Evolutionary conservation across 2,113 vertebrate genomes (phyloP), one percentile per base, ranked within the genome.

Genomic region (Alouatta palliata): DNA sequence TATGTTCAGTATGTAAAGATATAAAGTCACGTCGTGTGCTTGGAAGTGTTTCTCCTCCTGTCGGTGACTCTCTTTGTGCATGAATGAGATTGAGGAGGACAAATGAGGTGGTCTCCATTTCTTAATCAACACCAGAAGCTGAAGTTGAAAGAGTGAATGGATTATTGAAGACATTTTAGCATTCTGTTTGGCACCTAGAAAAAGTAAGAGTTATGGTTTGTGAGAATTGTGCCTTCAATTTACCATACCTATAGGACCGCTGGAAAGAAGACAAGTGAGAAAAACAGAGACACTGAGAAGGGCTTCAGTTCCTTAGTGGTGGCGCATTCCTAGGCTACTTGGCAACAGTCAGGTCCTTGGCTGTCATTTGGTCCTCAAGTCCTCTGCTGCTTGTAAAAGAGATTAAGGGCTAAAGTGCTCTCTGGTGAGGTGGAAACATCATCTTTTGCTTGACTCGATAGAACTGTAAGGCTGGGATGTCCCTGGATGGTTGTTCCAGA

Each of bases 301-400:
- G 23, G 8, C 6, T 45, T 54, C 5, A 1, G 0, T 61, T 87
- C 52, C 58, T 75, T 0, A 1, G 75, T 4, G 64, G 70, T 84
- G 20, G 0, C 45, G 87, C 37, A 7, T 56, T 87, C 47, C 35
- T 47, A 23, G 90, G 71, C 37, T 90, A 37, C 64, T 23, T 68
- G 58, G 76, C 47, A 54, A 23, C 0, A 19, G 23, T 25, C 12
- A 52, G 52, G 82, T 23, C 70, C 20, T 70, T 43, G 8, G 43
- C 56, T 64, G 9, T 61, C 13, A 0, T 92, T 23, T 87, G 32
- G 83, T 77, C 89, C 52, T 96, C 73, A 64, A 80, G 47, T 71
- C 64, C 23, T 45, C 37, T 79, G 83, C 27, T 85, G 75, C 84
- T 97, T 96, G 95, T 90, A 52, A 97, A 98, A 92, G 91, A 95